phyloP scores from a whole-genome alignment of 2,113 vertebrate species.

The Archilochus colubris region DNA sequence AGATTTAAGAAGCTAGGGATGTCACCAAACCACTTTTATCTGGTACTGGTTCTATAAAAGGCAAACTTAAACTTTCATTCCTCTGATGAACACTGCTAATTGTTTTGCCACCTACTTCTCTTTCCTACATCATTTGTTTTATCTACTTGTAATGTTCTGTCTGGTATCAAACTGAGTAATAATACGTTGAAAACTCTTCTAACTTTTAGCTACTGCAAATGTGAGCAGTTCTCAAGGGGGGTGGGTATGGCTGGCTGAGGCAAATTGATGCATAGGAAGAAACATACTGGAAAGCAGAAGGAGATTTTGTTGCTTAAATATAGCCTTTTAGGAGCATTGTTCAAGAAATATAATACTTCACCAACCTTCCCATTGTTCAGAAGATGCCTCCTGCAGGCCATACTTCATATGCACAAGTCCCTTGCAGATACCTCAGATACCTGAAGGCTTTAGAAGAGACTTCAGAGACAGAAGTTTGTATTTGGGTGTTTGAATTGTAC shows the following conservation, averaged over 20 bases:
- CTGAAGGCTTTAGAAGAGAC: not conserved
- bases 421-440: not conserved
- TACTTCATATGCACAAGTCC: not conserved
- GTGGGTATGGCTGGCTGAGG: not conserved
- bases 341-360: not conserved
- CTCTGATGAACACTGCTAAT: not conserved
- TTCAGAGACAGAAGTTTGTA: not conserved
- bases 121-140: not conserved
- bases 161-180: not conserved
- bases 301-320: not conserved
- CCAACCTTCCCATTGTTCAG: not conserved
- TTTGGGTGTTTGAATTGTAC: not conserved
- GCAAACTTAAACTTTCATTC: not conserved
- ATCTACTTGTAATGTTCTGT: not conserved
- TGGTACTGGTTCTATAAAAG: not conserved
- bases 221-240: not conserved
- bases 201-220: not conserved
- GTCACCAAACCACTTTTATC: not conserved
- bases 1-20: not conserved
- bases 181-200: not conserved
- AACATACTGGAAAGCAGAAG: not conserved
- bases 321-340: not conserved
- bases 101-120: not conserved
- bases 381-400: not conserved
- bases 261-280: not conserved